Conservation (phyloP, 2,888 invertebrate species). For the Silvanus unidentatus region DNA sequence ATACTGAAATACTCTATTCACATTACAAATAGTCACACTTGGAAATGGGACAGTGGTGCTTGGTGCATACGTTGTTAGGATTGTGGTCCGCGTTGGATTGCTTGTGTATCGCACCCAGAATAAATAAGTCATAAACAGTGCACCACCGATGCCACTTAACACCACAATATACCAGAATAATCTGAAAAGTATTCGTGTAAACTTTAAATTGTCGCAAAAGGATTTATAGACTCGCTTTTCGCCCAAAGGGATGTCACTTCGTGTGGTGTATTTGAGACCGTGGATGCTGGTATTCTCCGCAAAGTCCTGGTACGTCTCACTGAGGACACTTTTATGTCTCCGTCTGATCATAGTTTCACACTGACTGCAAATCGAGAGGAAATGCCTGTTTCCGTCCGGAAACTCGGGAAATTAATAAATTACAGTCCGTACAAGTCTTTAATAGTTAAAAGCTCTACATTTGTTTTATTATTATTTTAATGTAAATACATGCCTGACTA, state of each 20-base stretch:
- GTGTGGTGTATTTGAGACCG: conserved; percentile 38
- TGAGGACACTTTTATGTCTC: too few relatives aligned
- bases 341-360: too few relatives aligned
- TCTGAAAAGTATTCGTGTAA: conserved; percentile 20
- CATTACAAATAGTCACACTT: conserved; percentile 41
- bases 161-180: conserved; percentile 35
- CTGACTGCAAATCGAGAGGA: too few relatives aligned
- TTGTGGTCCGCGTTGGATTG: conserved; percentile 40
- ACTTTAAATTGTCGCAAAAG: not conserved
- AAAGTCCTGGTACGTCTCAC: conserved; percentile 34
- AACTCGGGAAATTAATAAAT: too few relatives aligned
- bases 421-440: too few relatives aligned
- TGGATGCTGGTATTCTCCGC: conserved; percentile 39
- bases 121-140: conserved; percentile 39
- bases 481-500: too few relatives aligned
- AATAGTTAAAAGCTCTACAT: too few relatives aligned
- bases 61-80: conserved; percentile 35
- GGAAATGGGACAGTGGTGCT: conserved; percentile 38
- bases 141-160: conserved; percentile 27
- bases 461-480: too few relatives aligned
- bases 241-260: conserved; percentile 18
- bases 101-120: conserved; percentile 38
- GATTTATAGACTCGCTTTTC: conserved; percentile 27
- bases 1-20: conserved; percentile 27
- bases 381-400: too few relatives aligned